A percentile compares a stretch with the other conserved stretches of the same genome.
Evolutionary conservation across 1,140 invertebrate species (phyloP).

Genomic region (Polyergus mexicanus): DNA sequence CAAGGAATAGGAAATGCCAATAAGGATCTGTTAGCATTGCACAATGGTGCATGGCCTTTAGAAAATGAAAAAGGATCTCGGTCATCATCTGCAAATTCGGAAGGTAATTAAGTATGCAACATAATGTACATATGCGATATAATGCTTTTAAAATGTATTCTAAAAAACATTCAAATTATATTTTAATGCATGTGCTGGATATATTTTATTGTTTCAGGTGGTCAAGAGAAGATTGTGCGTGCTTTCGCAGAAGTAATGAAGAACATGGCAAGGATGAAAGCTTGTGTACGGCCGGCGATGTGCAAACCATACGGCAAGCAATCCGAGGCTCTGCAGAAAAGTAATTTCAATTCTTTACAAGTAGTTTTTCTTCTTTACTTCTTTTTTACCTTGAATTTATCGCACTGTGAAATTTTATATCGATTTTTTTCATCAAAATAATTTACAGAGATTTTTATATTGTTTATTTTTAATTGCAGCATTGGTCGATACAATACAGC

Average conservation of each 20-base stretch:
- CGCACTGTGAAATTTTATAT: neutral
- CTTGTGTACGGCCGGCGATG: constrained; percentile 94
- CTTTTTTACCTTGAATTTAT: neutral
- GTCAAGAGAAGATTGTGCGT: constrained; percentile 93
- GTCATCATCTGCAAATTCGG: constrained; percentile 80
- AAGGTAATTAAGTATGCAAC: constrained; percentile 73
- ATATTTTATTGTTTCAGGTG: constrained; percentile 83
- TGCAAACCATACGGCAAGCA: constrained; percentile 96
- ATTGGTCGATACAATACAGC: constrained; percentile 93
- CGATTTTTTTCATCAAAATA: constrained; percentile 11
- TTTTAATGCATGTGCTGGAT: neutral
- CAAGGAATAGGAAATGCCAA: constrained; percentile 86
- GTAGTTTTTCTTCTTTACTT: constrained; percentile 3
- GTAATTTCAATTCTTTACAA: constrained; percentile 84
- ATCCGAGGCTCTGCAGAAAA: constrained; percentile 94
- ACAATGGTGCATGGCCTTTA: constrained; percentile 89
- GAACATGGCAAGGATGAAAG: constrained; percentile 94
- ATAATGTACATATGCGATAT: neutral
- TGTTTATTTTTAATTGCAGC: constrained; percentile 87
- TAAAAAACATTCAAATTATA: neutral
- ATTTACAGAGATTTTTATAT: constrained; percentile 8
- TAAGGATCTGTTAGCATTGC: constrained; percentile 90
- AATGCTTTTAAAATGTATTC: constrained; percentile 29
- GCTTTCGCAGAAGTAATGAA: constrained; percentile 94
- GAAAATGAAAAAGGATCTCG: constrained; percentile 82